Evolutionary conservation across 1,140 invertebrate species (phyloP).

Genomic region (Heliothis virescens): DNA sequence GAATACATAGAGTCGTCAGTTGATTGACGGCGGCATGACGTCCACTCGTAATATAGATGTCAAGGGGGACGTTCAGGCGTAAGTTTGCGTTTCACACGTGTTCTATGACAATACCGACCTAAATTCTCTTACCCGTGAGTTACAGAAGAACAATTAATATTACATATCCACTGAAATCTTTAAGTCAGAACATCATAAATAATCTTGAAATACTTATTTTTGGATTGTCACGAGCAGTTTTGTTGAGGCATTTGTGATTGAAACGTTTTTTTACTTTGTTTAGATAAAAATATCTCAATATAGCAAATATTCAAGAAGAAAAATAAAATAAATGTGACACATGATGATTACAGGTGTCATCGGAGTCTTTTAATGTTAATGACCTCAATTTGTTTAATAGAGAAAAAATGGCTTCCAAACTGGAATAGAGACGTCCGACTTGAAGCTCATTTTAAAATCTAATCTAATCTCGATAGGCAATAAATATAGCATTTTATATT

Average conservation of each 20-base stretch:
- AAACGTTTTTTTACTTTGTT: too few relatives aligned
- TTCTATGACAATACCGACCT: conserved; percentile 58
- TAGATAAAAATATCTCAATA: neutral
- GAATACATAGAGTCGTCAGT: conserved; percentile 56
- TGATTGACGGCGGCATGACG: conserved; percentile 50
- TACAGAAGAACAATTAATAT: neutral
- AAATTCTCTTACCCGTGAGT: conserved; percentile 56
- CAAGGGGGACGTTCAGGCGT: conserved; percentile 51
- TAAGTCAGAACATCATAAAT: neutral
- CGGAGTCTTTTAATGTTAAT: conserved; percentile 32
- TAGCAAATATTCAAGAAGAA: conserved; percentile 6
- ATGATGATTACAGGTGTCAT: conserved; percentile 38
- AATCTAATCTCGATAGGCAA: conserved; percentile 10
- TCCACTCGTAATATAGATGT: conserved; percentile 71
- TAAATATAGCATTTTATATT: conserved; percentile 30
- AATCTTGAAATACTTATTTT: too few relatives aligned
- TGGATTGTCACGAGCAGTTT: too few relatives aligned
- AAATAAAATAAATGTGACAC: conserved; percentile 32
- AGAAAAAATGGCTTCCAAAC: conserved; percentile 31
- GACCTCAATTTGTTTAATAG: conserved; percentile 36
- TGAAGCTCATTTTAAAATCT: conserved; percentile 32
- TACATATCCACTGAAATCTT: too few relatives aligned
- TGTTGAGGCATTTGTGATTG: too few relatives aligned
- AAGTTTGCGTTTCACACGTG: conserved; percentile 77
- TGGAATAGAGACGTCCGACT: conserved; percentile 35